These are phyloP conservation scores for Clarias batrachus DNA, from an alignment of 2,113 vertebrate genomes.

Conservation along the genomic window DNA sequence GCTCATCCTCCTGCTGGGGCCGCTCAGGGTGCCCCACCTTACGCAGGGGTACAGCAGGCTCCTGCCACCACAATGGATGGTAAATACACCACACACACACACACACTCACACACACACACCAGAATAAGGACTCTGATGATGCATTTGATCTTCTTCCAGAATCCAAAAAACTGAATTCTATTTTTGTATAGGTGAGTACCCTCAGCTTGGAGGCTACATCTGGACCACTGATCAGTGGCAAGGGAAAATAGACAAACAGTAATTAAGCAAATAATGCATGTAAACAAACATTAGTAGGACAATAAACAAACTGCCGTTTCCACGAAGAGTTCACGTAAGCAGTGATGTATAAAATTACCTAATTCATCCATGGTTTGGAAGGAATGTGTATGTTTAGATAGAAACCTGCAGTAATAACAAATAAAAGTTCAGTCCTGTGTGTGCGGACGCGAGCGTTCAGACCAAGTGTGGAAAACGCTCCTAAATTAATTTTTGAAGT, in stretches of 20 bases:
- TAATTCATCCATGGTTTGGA: background rate
- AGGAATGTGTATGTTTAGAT: background rate
- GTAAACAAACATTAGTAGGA: background rate
- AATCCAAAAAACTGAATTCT: background rate
- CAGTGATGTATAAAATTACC: background rate
- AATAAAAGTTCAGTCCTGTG: background rate
- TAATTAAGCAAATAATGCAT: background rate
- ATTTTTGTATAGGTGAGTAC: background rate
- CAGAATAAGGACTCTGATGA: background rate
- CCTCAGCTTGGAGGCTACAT: background rate
- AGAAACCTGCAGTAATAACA: background rate
- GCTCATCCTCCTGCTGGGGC: constrained; percentile 83
- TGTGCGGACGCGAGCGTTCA: background rate
- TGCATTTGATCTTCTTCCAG: background rate
- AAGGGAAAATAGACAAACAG: background rate
- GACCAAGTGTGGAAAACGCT: background rate
- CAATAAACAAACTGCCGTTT: background rate
- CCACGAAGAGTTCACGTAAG: background rate
- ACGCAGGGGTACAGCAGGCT: constrained; percentile 83
- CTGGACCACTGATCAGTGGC: background rate
- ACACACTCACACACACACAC: background rate
- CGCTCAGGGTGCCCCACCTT: constrained; percentile 79
- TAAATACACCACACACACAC: constrained; percentile 60
- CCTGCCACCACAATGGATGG: constrained; percentile 89
- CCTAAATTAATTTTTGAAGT: background rate